These are phyloP conservation scores for cattle (Bos taurus) DNA, from an alignment of 2,113 vertebrate species.

Conservation along the genomic window DNA sequence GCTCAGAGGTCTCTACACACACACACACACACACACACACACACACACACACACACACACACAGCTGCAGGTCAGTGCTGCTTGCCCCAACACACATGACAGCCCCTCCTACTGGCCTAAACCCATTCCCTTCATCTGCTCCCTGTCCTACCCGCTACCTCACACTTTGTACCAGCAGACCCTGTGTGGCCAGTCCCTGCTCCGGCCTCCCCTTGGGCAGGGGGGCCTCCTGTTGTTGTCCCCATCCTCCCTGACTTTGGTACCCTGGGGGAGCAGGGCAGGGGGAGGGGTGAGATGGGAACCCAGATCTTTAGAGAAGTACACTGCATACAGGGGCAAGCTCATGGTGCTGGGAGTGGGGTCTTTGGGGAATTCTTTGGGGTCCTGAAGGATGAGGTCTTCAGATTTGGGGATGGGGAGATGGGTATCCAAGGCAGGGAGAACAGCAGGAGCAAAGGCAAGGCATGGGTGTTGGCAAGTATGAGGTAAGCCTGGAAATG, in stretches of 20 bases:
- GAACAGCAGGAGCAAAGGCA: background rate
- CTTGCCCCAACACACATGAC: background rate
- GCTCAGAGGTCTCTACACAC: background rate
- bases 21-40: too few species aligned
- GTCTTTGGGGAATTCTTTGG: background rate
- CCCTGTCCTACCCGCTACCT: background rate
- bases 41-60: too few species aligned
- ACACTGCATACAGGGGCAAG: accelerated
- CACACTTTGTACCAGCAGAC: background rate
- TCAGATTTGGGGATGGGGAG: background rate
- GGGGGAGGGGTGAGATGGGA: background rate
- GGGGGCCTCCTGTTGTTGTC: background rate
- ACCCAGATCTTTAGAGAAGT: background rate
- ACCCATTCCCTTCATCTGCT: background rate
- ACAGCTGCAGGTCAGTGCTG: background rate
- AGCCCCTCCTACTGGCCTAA: background rate
- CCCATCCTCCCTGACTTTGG: background rate
- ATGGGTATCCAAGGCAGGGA: background rate
- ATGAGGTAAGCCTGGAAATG: background rate
- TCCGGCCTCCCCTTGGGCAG: background rate
- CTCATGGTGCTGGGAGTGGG: background rate
- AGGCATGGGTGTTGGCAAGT: background rate
- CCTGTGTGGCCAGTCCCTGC: background rate
- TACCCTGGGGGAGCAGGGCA: background rate
- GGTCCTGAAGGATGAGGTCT: background rate